These are phyloP conservation scores for Crenichthys baileyi DNA, from an alignment of 2,797 vertebrate species.

Conservation along the genomic window DNA sequence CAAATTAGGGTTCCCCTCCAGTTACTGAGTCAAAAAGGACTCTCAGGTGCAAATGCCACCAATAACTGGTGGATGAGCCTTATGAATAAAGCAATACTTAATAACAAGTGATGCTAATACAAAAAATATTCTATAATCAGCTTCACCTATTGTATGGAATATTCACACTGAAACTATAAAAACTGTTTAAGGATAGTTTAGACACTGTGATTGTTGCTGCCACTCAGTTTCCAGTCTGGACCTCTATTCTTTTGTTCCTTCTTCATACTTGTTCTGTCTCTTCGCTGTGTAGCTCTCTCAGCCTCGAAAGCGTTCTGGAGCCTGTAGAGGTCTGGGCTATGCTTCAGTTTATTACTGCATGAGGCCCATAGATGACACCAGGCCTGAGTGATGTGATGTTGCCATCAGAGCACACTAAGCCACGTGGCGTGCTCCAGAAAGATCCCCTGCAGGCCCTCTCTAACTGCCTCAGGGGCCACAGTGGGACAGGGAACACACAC, in stretches of 20 bases:
- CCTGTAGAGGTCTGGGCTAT: conserved; percentile 57
- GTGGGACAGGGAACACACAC: conserved; percentile 40
- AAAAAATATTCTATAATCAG: neutral
- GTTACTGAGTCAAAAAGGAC: neutral
- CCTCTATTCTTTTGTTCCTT: conserved; percentile 9
- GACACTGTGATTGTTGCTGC: neutral
- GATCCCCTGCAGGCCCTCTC: conserved; percentile 55
- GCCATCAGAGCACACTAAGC: conserved; percentile 67
- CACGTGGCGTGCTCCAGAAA: conserved; percentile 65
- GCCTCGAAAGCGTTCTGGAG: conserved; percentile 55
- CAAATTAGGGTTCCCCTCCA: too few relatives aligned
- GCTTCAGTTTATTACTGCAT: conserved; percentile 66
- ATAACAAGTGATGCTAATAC: neutral
- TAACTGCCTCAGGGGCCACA: conserved; percentile 55
- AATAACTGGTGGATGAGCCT: neutral
- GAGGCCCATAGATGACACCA: conserved; percentile 71
- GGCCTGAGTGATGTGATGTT: conserved; percentile 69
- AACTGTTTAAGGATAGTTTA: neutral
- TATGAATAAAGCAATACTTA: neutral
- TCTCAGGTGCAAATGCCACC: neutral
- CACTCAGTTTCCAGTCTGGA: neutral
- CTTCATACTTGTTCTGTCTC: conserved; percentile 52
- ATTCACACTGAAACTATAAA: neutral
- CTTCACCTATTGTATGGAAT: neutral
- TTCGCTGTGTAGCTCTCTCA: conserved; percentile 41